These are phyloP conservation scores for Antrozous pallidus DNA, from an alignment of 2,797 vertebrate genomes.

Conservation along the genomic window DNA sequence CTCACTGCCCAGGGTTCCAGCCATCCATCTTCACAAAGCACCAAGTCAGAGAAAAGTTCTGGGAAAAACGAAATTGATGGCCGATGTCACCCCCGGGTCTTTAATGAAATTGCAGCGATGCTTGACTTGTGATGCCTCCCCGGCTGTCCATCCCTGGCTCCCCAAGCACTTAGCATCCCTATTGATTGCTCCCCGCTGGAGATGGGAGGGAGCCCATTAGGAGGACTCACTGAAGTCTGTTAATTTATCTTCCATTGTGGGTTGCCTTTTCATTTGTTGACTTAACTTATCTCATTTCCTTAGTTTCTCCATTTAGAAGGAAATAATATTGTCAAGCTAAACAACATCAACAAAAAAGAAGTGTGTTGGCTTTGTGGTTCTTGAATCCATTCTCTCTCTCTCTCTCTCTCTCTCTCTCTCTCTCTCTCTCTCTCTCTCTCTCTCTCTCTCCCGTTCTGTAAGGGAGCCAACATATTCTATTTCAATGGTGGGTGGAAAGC, in stretches of 20 bases:
- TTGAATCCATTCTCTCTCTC: neutral
- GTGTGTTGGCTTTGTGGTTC: neutral
- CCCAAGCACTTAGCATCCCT: neutral
- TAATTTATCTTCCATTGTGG: neutral
- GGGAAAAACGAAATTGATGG: conserved; percentile 2
- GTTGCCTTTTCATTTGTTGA: conserved; percentile 19
- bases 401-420: neutral
- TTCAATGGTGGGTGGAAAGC: neutral
- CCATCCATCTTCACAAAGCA: conserved; percentile 7
- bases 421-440: neutral
- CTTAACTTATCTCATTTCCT: conserved; percentile 14
- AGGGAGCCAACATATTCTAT: too few relatives aligned
- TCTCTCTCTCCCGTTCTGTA: neutral
- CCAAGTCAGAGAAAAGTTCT: neutral
- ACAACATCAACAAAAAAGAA: neutral
- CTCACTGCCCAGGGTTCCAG: too few relatives aligned
- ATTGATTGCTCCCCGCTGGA: neutral
- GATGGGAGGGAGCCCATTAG: neutral
- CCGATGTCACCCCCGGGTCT: neutral
- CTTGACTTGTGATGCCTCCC: neutral
- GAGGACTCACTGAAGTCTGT: neutral
- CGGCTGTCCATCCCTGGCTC: neutral
- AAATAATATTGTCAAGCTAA: neutral
- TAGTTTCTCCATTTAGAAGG: conserved; percentile 19
- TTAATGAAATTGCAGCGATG: neutral